Conservation (phyloP, 2,797 vertebrate genomes). For the Malurus leucopterus region DNA sequence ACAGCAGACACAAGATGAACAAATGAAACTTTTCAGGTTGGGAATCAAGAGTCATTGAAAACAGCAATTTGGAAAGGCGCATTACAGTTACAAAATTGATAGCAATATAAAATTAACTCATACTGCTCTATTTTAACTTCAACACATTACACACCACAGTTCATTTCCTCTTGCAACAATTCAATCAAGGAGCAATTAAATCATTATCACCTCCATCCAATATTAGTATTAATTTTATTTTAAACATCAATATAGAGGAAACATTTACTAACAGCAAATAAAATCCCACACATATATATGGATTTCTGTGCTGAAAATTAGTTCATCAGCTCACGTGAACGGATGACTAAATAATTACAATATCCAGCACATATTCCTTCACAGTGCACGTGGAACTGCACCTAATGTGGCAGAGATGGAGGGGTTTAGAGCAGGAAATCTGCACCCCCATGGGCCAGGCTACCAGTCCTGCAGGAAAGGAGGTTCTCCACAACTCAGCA, state of each 20-base stretch:
- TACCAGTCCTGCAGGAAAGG: background rate
- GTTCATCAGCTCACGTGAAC: background rate
- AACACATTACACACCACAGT: background rate
- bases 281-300: background rate
- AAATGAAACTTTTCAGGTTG: background rate
- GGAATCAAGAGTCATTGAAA: background rate
- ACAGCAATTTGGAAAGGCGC: background rate
- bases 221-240: slow-evolving; percentile 29
- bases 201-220: background rate
- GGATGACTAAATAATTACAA: background rate
- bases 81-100: background rate
- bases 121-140: background rate
- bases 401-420: background rate
- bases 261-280: slow-evolving; percentile 15
- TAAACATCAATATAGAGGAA: slow-evolving; percentile 3
- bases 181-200: slow-evolving; percentile 14
- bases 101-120: background rate
- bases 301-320: slow-evolving; percentile 1
- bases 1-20: background rate
- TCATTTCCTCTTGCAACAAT: background rate
- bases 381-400: background rate
- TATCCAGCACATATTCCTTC: background rate
- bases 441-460: background rate
- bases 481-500: background rate
- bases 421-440: background rate